Evolutionary conservation across 2,113 vertebrate species (phyloP), one percentile per base, ranked within the genome.

Genomic region (Cinclus cinclus): DNA sequence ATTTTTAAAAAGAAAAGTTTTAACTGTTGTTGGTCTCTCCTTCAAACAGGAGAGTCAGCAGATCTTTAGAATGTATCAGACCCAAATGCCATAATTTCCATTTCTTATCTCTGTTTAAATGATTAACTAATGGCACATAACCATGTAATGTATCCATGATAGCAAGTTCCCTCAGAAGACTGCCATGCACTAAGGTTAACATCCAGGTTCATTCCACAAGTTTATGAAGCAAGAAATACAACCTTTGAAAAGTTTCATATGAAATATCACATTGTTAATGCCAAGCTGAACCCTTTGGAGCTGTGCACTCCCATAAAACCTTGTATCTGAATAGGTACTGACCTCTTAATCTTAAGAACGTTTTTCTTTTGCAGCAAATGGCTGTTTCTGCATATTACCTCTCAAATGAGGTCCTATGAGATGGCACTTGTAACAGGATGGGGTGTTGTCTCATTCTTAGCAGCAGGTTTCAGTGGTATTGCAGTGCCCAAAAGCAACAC

Each of bases 191-290:
- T 86, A 56, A 82, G 95, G 93, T 97, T 95, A 94, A 94, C 87
- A 85, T 92, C 63, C 68, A 95, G 89, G 95, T 95, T 96, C 94
- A 93, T 97, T 97, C 92, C 83, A 62, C 93, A 95, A 86, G 82
- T 97, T 97, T 97, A 97, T 97, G 95, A 92, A 91, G 96, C 96
- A 97, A 88, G 77, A 95, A 96, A 78, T 92, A 90, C 70, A 92
- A 94, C 84, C 95, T 97, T 91, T 96, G 95, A 75, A 95, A 97
- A 97, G 84, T 94, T 95, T 94, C 65, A 46, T 90, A 81, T 87
- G 65, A 93, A 94, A 94, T 96, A 95, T 18, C 95, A 81, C 83
- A n/a, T 70, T 92, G 87, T 90, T 92, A 96, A 95, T 96, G 86
- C 89, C 84, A 89, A 88, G 63, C 82, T 89, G 83, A 96, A 64